Evolutionary conservation across 1,140 invertebrate genomes (phyloP), one percentile per base, ranked within the genome.

Genomic region (Eubasilissa regina): DNA sequence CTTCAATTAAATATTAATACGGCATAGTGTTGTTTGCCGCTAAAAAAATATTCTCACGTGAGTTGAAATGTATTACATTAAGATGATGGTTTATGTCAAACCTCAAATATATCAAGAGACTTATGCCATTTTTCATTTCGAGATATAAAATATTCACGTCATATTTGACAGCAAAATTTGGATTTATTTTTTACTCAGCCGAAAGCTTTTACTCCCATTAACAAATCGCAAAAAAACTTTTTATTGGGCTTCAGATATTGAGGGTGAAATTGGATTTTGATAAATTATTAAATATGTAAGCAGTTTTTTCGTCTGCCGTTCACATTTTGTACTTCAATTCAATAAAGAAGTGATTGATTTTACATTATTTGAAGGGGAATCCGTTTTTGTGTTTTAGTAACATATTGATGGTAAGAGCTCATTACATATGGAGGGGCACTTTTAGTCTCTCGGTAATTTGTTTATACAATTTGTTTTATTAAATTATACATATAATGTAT

Each of bases 271-370:
- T 19, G 15, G 19, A 56, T 56, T 56, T 56, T 19, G 19, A n/a
- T 56, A 56, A 56, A 56, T 56, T 56, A 56, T 56, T 56, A 56
- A 56, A 56, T 56, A 56, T 19, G 53, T 56, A 56, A 56, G 19
- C 53, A 56, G 53, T 56, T 17, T 56, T 55, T 56, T 56, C 53
- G 15, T 56, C 53, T 19, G 53, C 53, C 53, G 15, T 9, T 56
- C 19, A 15, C 53, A 56, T 56, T 15, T 17, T 56, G 15, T n/a
- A 17, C 15, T 56, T n/a, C 53, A 17, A 56, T 56, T 56, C 53
- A 56, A 56, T 56, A 56, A 56, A 56, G 53, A 19, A 15, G 19
- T 56, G 53, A 56, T 56, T 56, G 53, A 56, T 56, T 56, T 56
- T 17, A 56, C 53, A 56, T 15, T 56, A 17, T 56, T 56, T 56